Evolutionary conservation across 2,797 vertebrate genomes (phyloP), one percentile per base, ranked within the genome.

Genomic region (Cuniculus paca): DNA sequence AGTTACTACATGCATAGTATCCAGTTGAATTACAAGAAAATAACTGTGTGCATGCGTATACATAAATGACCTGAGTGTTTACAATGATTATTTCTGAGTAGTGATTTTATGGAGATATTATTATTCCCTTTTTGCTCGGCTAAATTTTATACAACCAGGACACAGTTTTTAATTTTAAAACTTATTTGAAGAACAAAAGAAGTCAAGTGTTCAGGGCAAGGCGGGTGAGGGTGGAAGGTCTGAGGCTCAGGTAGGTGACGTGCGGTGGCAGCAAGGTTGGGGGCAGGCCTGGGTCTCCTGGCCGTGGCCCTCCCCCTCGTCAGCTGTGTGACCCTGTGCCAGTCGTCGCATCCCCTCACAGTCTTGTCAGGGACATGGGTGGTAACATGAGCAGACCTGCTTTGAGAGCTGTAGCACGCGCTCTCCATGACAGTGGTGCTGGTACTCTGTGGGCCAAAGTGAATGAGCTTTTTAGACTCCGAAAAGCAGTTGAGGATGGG

Each of bases 261-360:
- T 13, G 1, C n/a, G 5, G 0, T 20, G 85, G 68, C 0, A 7
- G 0, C 20, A 52, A 1, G 19, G 42, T 39, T 34, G 42, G 26
- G 6, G 36, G 65, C 6, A 22, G 77, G 50, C 19, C 24, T 16
- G 26, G 0, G 1, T 26, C n/a, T 39, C 31, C 52, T 4, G 1
- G n/a, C 31, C 68, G 52, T 74, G n/a, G 50, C 42, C 19, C 6
- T 24, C 36, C 36, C n/a, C 31, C 39, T 42, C 24, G 36, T 60
- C 39, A 39, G 54, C 89, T 2, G 0, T 11, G 31, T 26, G 45
- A 77, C 85, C 88, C 60, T 61, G 31, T 20, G 34, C 54, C 48
- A 11, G 9, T 50, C 54, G 4, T 83, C 42, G 58, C 52, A 11
- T 63, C 61, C n/a, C 61, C 36, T 60, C 77, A 36, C 22, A 6